Percentiles rank a stretch among this genome's conserved stretches.
These are phyloP conservation scores for Pammene aurita DNA, from an alignment of 2,888 invertebrate genomes.

Conservation along the genomic window DNA sequence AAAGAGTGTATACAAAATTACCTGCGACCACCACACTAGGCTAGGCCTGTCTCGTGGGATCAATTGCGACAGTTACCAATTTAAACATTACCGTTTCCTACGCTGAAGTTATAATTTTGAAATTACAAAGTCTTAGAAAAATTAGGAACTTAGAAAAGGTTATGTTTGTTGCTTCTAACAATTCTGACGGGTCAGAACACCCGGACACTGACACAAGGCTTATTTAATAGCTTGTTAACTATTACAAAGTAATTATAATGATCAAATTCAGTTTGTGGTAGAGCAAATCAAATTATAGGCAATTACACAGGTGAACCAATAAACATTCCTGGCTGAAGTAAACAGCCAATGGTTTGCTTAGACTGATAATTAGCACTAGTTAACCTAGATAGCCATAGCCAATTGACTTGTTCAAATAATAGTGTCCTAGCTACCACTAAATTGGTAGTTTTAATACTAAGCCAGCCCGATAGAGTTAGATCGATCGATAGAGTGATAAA, in stretches of 20 bases:
- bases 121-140: too few species aligned
- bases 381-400: slow-evolving; percentile 43
- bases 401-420: slow-evolving; percentile 56
- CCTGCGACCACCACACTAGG: too few species aligned
- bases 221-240: not conserved
- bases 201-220: slow-evolving; percentile 3
- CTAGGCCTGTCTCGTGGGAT: too few species aligned
- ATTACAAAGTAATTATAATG: slow-evolving; percentile 17
- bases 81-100: too few species aligned
- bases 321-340: slow-evolving; percentile 31
- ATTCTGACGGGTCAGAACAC: slow-evolving; percentile 13
- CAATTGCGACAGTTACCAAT: too few species aligned
- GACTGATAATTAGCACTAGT: slow-evolving; percentile 41
- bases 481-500: too few species aligned
- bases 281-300: slow-evolving; percentile 29
- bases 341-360: slow-evolving; percentile 29
- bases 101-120: too few species aligned
- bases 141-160: too few species aligned
- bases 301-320: slow-evolving; percentile 23
- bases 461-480: too few species aligned
- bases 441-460: slow-evolving; percentile 5
- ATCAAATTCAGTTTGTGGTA: slow-evolving; percentile 23
- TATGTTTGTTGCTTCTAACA: too few species aligned
- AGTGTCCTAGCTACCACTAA: slow-evolving; percentile 35
- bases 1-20: too few species aligned